Evolutionary conservation across 2,888 invertebrate genomes (phyloP), one percentile per base, ranked within the genome.

Genomic region (Scrobipalpa costella): DNA sequence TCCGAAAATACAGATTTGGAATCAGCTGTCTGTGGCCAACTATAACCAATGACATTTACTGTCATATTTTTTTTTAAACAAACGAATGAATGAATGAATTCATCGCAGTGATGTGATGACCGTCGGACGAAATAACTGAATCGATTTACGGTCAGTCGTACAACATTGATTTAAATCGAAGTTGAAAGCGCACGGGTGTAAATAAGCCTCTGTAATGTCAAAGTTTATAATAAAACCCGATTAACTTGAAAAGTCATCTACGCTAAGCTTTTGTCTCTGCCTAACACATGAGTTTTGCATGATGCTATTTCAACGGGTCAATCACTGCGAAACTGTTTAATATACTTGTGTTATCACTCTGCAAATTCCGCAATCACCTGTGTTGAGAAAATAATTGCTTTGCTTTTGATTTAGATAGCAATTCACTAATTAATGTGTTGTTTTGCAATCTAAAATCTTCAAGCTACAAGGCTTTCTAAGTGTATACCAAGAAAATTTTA

Each of bases 331-430:
- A 2, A 13, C 50, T 27, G 1, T 52, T 52, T 21, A 52, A 13
- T 2, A 13, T 27, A 13, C 13, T 52, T 27, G 21, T 6, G 2
- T 52, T 19, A 52, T 13, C n/a, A 19, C 21, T 11, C 19, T 21
- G 52, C 19, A 61, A 61, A 52, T 61, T 61, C 61, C 52, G 52
- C 61, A 61, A 61, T 61, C 52, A 61, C 33, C 52, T 61, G 38
- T 52, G 38, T 52, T 50, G 52, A 34, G 61, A 52, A 61, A 61
- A 61, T 61, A 61, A 52, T 61, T 49, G 34, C 49, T 50, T 50
- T 33, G 21, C 49, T 36, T 21, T 15, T 19, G 33, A 50, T 61
- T 61, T 50, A 33, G 40, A 59, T 59, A 8, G 34, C 17, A 60
- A 15, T 34, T 61, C 36, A 13, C 7, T 7, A 49, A 27, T 34